Percentiles rank a stretch among this genome's conserved stretches.
These are phyloP conservation scores for Enchytraeus crypticus DNA, from an alignment of 2,888 invertebrate species.

Conservation along the genomic window DNA sequence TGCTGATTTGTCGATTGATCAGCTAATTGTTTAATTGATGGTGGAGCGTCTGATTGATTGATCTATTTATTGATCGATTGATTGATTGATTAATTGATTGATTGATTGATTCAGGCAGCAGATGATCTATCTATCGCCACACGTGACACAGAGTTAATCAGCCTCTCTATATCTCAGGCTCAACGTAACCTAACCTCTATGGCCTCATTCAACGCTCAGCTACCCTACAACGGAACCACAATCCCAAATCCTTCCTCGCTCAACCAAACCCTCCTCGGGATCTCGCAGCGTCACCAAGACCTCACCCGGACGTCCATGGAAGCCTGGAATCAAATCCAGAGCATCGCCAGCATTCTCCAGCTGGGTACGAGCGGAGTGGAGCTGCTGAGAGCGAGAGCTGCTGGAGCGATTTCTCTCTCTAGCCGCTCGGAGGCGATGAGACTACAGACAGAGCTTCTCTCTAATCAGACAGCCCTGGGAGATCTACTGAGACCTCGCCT, in stretches of 20 bases:
- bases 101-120: neutral
- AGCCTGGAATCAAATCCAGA: neutral
- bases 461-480: neutral
- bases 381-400: neutral
- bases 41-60: too few relatives aligned
- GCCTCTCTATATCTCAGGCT: neutral
- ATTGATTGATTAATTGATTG: too few relatives aligned
- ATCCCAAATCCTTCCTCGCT: neutral
- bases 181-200: neutral
- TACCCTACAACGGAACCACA: neutral
- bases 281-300: neutral
- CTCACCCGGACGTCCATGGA: neutral
- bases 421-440: neutral
- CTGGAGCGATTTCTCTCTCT: neutral
- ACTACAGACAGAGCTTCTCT: neutral
- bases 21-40: too few relatives aligned
- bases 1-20: too few relatives aligned
- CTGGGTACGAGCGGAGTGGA: neutral
- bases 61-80: too few relatives aligned
- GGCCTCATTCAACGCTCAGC: neutral
- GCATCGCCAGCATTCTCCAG: neutral
- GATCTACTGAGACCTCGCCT: neutral
- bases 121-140: neutral
- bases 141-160: neutral
- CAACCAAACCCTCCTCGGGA: neutral